Percentiles rank a stretch among this genome's conserved stretches.
phyloP scores from a whole-genome alignment of 2,888 invertebrate genomes.

The Altica lythri region DNA sequence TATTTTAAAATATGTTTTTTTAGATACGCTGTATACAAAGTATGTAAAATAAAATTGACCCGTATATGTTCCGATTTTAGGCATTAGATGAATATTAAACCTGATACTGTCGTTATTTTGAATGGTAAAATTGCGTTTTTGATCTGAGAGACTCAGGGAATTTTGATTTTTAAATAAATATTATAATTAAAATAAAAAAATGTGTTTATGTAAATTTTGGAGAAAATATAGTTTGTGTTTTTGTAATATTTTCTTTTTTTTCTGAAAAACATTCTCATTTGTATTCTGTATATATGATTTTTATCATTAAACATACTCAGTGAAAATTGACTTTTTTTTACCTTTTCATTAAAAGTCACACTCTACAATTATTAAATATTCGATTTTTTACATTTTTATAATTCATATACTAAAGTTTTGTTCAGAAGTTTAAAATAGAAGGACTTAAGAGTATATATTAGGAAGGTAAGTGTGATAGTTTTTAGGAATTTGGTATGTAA shows the following conservation, averaged over 20 bases:
- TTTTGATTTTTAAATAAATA: conserved; percentile 27
- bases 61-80: conserved; percentile 2
- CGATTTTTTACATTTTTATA: too few relatives aligned
- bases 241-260: conserved; percentile 32
- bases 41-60: conserved; percentile 5
- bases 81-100: conserved; percentile 1
- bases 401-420: too few relatives aligned
- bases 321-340: conserved; percentile 17
- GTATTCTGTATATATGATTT: conserved; percentile 45
- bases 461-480: too few relatives aligned
- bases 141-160: conserved; percentile 51
- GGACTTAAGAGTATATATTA: too few relatives aligned
- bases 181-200: background rate
- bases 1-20: background rate
- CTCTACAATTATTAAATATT: too few relatives aligned
- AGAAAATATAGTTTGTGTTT: conserved; percentile 11
- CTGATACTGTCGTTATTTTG: conserved; percentile 9
- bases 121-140: conserved; percentile 29
- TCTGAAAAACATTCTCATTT: conserved; percentile 32
- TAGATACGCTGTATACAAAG: too few relatives aligned
- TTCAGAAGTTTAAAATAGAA: too few relatives aligned
- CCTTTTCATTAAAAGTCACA: too few relatives aligned
- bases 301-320: conserved; percentile 42
- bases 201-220: conserved; percentile 9
- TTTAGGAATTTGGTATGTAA: too few relatives aligned